Conservation (phyloP, 2,888 invertebrate species). For the Maniola hyperantus region DNA sequence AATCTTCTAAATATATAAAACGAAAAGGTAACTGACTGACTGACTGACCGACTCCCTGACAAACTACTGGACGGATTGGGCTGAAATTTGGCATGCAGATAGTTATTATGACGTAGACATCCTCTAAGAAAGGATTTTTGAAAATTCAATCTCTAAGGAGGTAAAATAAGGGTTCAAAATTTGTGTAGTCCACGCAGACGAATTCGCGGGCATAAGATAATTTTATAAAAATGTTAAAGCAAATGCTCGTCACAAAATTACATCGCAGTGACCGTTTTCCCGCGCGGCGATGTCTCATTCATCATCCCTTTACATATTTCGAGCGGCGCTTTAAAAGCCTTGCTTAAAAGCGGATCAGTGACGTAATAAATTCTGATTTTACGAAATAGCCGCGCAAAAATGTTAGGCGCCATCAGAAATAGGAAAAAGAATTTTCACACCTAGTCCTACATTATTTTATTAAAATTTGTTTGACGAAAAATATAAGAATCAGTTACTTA, state of each 20-base stretch:
- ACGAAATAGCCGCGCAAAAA: slow-evolving; percentile 21
- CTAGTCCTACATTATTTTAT: background rate
- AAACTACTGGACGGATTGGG: too few species aligned
- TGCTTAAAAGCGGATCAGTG: slow-evolving; percentile 32
- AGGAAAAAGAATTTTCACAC: background rate
- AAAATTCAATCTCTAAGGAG: too few species aligned
- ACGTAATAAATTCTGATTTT: slow-evolving; percentile 30
- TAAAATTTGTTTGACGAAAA: background rate
- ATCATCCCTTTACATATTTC: slow-evolving; percentile 35
- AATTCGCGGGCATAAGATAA: background rate
- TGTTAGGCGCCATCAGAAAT: slow-evolving; percentile 10
- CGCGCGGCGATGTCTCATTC: slow-evolving; percentile 32
- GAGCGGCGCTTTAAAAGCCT: slow-evolving; percentile 35
- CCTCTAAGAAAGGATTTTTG: too few species aligned
- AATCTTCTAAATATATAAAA: too few species aligned
- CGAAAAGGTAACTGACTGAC: too few species aligned
- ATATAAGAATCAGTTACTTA: background rate
- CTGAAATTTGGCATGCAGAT: too few species aligned
- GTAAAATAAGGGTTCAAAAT: too few species aligned
- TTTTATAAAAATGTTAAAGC: slow-evolving; percentile 2
- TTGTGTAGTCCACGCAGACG: too few species aligned
- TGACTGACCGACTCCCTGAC: too few species aligned
- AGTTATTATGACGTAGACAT: too few species aligned
- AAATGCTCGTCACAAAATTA: slow-evolving; percentile 20
- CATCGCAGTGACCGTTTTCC: slow-evolving; percentile 22